Evolutionary conservation across 2,888 invertebrate species (phyloP).

Genomic region (Melipona bicolor): DNA sequence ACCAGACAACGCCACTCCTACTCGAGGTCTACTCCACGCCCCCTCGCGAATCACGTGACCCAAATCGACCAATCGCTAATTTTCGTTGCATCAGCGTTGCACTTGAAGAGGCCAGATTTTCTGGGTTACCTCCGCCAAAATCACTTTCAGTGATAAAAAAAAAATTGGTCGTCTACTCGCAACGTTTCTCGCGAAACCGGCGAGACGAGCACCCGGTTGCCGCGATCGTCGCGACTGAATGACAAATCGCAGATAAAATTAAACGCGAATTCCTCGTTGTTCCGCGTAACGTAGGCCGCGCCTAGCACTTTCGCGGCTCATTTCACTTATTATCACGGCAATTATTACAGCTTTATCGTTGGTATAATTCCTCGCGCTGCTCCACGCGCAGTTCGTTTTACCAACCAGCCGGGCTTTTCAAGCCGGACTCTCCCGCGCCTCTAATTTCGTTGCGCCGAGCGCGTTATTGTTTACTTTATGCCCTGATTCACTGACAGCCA

Average conservation of each 20-base stretch:
- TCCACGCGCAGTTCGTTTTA: conserved; percentile 45
- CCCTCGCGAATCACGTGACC: too few relatives aligned
- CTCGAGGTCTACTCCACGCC: too few relatives aligned
- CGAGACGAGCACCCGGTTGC: too few relatives aligned
- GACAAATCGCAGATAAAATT: conserved; percentile 41
- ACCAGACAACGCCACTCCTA: too few relatives aligned
- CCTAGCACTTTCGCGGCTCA: conserved; percentile 42
- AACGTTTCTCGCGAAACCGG: not conserved
- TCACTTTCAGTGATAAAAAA: too few relatives aligned
- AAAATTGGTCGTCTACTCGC: not conserved
- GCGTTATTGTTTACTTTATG: conserved; percentile 57
- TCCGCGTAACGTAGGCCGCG: not conserved
- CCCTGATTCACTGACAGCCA: conserved; percentile 41
- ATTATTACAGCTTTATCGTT: conserved; percentile 45
- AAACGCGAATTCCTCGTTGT: conserved; percentile 16
- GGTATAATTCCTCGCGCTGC: conserved; percentile 23
- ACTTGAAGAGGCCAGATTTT: too few relatives aligned
- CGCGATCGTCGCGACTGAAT: not conserved
- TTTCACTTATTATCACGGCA: conserved; percentile 49
- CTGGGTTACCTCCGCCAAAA: too few relatives aligned
- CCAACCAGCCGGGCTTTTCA: conserved; percentile 13
- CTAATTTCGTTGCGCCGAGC: conserved; percentile 53
- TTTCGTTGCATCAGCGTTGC: too few relatives aligned
- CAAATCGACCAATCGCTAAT: too few relatives aligned
- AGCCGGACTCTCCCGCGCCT: conserved; percentile 29